Conservation (phyloP, 1,140 invertebrate species). For the Bacillus rossius region DNA sequence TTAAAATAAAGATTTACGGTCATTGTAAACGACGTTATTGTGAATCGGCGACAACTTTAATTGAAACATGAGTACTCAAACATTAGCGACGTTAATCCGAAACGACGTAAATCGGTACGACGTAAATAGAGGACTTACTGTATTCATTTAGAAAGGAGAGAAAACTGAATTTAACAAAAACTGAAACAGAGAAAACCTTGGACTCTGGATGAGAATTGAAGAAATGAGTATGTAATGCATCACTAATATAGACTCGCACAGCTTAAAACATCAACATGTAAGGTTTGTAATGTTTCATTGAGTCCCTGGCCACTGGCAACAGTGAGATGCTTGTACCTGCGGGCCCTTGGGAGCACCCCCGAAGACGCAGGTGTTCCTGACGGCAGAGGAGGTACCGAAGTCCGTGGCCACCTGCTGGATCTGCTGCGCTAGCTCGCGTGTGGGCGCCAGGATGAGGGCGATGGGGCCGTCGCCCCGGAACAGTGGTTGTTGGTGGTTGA, state of each 20-base stretch:
- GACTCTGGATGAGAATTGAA: not conserved
- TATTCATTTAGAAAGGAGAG: not conserved
- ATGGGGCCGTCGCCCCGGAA: conserved; percentile 66
- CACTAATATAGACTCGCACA: not conserved
- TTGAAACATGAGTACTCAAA: no score
- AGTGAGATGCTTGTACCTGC: conserved; percentile 49
- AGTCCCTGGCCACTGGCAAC: not conserved
- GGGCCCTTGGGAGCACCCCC: conserved; percentile 84
- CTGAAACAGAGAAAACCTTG: not conserved
- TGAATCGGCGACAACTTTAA: no score
- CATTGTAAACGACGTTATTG: no score
- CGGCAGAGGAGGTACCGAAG: conserved; percentile 69
- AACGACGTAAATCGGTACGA: no score
- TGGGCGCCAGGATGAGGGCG: conserved; percentile 70
- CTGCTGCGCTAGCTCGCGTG: conserved; percentile 81
- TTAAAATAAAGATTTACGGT: no score
- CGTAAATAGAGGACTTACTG: no score
- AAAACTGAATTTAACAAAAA: not conserved
- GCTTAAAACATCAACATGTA: not conserved
- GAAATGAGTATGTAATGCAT: not conserved
- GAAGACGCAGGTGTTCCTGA: conserved; percentile 83
- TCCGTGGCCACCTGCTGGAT: conserved; percentile 83
- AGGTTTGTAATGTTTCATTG: not conserved
- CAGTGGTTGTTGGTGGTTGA: conserved; percentile 62
- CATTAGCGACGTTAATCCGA: no score